These are phyloP conservation scores for Oryctes rhinoceros DNA, from an alignment of 1,140 invertebrate species.

Conservation along the genomic window DNA sequence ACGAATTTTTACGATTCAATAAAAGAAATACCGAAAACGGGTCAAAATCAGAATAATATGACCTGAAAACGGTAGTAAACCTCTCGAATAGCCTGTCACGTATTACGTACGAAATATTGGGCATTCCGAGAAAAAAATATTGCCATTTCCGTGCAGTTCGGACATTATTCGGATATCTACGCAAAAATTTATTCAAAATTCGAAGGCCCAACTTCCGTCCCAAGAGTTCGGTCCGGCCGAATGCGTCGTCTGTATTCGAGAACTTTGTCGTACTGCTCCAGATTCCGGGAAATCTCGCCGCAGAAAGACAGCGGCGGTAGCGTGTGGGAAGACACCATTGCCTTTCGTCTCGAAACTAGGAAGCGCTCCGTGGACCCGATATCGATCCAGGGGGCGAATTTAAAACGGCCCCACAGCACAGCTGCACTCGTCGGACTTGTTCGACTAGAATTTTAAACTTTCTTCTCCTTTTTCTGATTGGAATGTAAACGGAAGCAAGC, in stretches of 20 bases:
- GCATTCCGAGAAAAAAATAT: too few species aligned
- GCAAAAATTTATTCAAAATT: too few species aligned
- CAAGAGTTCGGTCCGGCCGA: too few species aligned
- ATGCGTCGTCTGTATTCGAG: background rate
- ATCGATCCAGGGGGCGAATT: background rate
- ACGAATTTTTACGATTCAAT: too few species aligned
- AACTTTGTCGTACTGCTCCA: background rate
- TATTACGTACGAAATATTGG: too few species aligned
- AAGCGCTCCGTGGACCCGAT: background rate
- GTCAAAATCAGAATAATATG: too few species aligned
- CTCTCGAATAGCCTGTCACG: too few species aligned
- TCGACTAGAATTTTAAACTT: slow-evolving; percentile 2
- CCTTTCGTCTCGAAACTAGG: slow-evolving; percentile 7
- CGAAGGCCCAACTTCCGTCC: too few species aligned
- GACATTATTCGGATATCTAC: too few species aligned
- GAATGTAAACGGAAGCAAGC: background rate
- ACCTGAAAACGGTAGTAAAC: too few species aligned
- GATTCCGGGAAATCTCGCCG: slow-evolving; percentile 7
- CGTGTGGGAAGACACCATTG: background rate
- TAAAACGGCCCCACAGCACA: background rate
- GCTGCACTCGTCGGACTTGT: background rate
- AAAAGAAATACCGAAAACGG: too few species aligned
- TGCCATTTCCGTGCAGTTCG: too few species aligned
- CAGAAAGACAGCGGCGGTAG: background rate
- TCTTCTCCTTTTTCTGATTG: background rate